These are phyloP conservation scores for Tenthredo amoena DNA, from an alignment of 2,888 invertebrate species.

Conservation along the genomic window DNA sequence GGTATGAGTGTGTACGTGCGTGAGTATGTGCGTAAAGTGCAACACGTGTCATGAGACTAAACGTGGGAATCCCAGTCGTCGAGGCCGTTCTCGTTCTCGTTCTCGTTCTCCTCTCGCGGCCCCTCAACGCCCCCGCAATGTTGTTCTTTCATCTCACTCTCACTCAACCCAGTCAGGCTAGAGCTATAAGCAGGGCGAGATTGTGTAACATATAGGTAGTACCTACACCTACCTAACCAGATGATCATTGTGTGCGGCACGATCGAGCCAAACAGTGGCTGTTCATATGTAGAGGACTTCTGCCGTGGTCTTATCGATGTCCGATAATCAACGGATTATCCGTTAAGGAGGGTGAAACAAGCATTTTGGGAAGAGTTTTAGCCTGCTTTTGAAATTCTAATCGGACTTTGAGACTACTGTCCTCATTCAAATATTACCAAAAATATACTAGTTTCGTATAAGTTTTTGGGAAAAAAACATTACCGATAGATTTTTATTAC, in stretches of 20 bases:
- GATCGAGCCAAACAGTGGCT: neutral
- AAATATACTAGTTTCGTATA: too few relatives aligned
- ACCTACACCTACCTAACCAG: neutral
- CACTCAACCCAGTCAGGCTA: conserved; percentile 64
- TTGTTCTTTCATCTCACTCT: conserved; percentile 49
- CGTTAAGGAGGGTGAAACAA: too few relatives aligned
- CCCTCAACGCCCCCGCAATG: conserved; percentile 56
- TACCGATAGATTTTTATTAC: too few relatives aligned
- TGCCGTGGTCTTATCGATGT: too few relatives aligned
- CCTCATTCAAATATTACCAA: too few relatives aligned
- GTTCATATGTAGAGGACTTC: neutral
- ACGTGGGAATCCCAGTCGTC: conserved; percentile 54
- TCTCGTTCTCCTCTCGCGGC: conserved; percentile 64
- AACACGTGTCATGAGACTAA: conserved; percentile 49
- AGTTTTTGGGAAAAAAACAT: too few relatives aligned
- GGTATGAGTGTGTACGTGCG: neutral
- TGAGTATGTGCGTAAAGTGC: conserved; percentile 32
- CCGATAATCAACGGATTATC: too few relatives aligned
- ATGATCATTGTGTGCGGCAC: neutral
- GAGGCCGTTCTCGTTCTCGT: conserved; percentile 63
- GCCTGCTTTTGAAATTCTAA: too few relatives aligned
- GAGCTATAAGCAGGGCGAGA: neutral
- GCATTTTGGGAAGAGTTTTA: too few relatives aligned
- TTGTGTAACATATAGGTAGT: neutral
- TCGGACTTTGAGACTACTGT: too few relatives aligned